Evolutionary conservation across 2,888 invertebrate genomes (phyloP).

Genomic region (Listrodromus nycthemerus): DNA sequence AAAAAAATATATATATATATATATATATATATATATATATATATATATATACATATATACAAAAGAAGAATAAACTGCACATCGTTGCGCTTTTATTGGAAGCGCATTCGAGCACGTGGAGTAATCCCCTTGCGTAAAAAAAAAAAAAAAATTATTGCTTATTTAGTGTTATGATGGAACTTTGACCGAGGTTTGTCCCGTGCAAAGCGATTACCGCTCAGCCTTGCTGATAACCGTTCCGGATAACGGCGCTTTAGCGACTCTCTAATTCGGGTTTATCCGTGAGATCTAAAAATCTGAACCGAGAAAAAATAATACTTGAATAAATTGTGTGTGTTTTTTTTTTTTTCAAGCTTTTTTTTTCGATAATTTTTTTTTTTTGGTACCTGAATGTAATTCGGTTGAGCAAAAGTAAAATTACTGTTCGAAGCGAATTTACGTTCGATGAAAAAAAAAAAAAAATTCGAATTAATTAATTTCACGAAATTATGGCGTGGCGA

Average conservation of each 20-base stretch:
- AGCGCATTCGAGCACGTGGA: conserved; percentile 55
- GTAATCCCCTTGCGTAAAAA: conserved; percentile 41
- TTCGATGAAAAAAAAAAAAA: not conserved
- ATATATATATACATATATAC: not conserved
- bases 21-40: not conserved
- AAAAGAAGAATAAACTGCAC: conserved; percentile 6
- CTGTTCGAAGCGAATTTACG: not conserved
- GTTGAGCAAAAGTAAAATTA: not conserved
- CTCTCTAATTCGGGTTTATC: not conserved
- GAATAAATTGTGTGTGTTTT: no score
- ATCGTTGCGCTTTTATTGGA: conserved; percentile 58
- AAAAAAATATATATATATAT: not conserved
- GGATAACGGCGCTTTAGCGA: not conserved
- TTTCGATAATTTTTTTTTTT: not conserved
- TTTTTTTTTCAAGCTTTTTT: not conserved
- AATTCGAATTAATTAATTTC: not conserved
- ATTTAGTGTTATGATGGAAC: conserved; percentile 35
- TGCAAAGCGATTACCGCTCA: conserved; percentile 14
- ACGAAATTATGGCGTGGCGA: not conserved
- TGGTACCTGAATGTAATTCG: not conserved
- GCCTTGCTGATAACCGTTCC: not conserved
- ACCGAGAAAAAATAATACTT: not conserved
- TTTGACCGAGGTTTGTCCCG: conserved; percentile 31
- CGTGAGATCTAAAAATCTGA: not conserved
- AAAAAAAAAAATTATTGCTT: conserved; percentile 55